A percentile compares a stretch with the other conserved stretches of the same genome.
Evolutionary conservation across 2,797 vertebrate genomes (phyloP).

Genomic region (Falco biarmicus): DNA sequence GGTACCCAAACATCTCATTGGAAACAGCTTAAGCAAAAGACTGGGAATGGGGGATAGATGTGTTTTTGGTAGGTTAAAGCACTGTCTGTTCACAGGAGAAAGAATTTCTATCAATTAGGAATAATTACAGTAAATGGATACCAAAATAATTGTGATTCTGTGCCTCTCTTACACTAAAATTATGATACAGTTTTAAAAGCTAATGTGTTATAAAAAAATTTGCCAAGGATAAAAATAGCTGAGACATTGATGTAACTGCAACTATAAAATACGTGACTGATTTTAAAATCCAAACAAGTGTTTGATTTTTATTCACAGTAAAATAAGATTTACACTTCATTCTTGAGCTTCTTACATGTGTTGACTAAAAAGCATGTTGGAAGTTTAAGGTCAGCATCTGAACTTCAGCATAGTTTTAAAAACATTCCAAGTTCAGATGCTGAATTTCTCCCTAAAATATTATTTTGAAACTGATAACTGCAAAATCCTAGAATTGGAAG

Average conservation of each 20-base stretch:
- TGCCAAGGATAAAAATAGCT: background rate
- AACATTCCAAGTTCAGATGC: background rate
- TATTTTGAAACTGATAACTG: background rate
- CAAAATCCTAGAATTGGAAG: background rate
- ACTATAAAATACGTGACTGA: background rate
- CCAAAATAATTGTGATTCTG: background rate
- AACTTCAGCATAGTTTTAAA: background rate
- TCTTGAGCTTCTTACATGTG: background rate
- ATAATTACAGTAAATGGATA: background rate
- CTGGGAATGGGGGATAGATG: background rate
- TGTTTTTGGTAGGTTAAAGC: background rate
- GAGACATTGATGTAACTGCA: background rate
- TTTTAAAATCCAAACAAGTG: background rate
- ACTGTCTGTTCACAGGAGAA: background rate
- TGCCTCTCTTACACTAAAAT: background rate
- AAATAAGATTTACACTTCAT: background rate
- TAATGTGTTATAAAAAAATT: background rate
- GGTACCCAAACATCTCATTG: background rate
- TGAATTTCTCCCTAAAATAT: background rate
- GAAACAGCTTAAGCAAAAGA: background rate
- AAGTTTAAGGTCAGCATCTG: background rate
- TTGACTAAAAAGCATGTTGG: background rate
- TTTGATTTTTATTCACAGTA: background rate
- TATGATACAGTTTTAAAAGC: background rate
- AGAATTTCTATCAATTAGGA: background rate